Percentiles rank a stretch among this genome's conserved stretches.
Conservation (phyloP, 2,113 vertebrate genomes). For the Uria aalge region DNA sequence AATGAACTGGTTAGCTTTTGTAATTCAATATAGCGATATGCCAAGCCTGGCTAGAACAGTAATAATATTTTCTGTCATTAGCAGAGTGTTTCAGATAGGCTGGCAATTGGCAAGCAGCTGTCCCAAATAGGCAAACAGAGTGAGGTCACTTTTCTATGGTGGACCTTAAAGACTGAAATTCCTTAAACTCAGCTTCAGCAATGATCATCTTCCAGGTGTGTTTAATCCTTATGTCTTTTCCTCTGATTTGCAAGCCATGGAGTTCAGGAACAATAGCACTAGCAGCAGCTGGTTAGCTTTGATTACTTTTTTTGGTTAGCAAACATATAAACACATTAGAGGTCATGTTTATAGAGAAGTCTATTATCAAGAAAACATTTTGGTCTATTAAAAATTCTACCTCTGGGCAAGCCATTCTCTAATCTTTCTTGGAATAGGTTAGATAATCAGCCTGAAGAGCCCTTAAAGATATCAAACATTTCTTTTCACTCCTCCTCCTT, state of each 20-base stretch:
- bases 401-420: neutral
- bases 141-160: neutral
- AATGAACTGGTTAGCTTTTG: neutral
- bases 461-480: neutral
- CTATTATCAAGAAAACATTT: neutral
- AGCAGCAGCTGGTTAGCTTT: neutral
- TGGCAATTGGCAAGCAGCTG: neutral
- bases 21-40: neutral
- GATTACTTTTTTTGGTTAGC: neutral
- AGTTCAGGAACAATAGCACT: neutral
- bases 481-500: neutral
- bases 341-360: neutral
- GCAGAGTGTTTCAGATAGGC: neutral
- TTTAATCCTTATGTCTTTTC: neutral
- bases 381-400: neutral
- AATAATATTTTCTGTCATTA: neutral
- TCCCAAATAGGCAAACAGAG: neutral
- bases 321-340: fast-evolving
- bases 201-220: neutral
- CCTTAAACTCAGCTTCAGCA: neutral
- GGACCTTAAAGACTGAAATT: neutral
- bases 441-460: neutral
- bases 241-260: neutral
- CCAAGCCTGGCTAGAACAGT: neutral
- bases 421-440: neutral